Percentiles rank a stretch among this genome's conserved stretches.
phyloP scores from a whole-genome alignment of 2,888 invertebrate genomes.

The Caenorhabditis angaria region DNA sequence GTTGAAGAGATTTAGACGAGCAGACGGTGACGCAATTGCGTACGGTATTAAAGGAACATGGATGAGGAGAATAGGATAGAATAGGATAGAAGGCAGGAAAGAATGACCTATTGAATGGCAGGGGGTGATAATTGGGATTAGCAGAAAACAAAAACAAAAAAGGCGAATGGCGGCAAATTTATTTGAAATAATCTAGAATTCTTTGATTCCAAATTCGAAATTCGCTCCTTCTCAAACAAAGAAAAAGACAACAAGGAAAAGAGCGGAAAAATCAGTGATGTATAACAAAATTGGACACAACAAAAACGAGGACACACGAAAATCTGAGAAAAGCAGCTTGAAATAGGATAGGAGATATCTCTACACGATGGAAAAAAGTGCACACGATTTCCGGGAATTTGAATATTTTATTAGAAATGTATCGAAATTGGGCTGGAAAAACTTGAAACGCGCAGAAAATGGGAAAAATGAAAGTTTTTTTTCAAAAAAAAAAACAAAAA shows the following conservation, averaged over 20 bases:
- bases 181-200: too few relatives aligned
- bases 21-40: slow-evolving; percentile 27
- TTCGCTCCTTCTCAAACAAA: slow-evolving; percentile 4
- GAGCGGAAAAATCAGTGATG: slow-evolving; percentile 1
- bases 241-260: neutral
- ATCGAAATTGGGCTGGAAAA: slow-evolving; percentile 11
- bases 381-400: slow-evolving; percentile 3
- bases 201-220: too few relatives aligned
- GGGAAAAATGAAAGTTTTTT: too few relatives aligned
- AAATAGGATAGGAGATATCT: neutral
- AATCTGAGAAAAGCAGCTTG: neutral
- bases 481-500: too few relatives aligned
- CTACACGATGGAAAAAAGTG: too few relatives aligned
- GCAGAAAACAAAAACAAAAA: slow-evolving; percentile 6
- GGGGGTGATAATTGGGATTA: slow-evolving; percentile 15
- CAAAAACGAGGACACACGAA: slow-evolving; percentile 7
- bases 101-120: slow-evolving; percentile 1
- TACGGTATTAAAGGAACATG: slow-evolving; percentile 2
- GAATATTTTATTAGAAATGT: slow-evolving; percentile 3
- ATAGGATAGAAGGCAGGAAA: slow-evolving; percentile 13
- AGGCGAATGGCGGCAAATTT: neutral
- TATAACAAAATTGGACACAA: slow-evolving; percentile 6
- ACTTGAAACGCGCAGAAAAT: slow-evolving; percentile 19
- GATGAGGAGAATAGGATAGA: neutral
- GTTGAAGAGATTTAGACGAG: slow-evolving; percentile 16